These are phyloP conservation scores for Vicugna pacos DNA, from an alignment of 2,113 vertebrate species.

Conservation along the genomic window DNA sequence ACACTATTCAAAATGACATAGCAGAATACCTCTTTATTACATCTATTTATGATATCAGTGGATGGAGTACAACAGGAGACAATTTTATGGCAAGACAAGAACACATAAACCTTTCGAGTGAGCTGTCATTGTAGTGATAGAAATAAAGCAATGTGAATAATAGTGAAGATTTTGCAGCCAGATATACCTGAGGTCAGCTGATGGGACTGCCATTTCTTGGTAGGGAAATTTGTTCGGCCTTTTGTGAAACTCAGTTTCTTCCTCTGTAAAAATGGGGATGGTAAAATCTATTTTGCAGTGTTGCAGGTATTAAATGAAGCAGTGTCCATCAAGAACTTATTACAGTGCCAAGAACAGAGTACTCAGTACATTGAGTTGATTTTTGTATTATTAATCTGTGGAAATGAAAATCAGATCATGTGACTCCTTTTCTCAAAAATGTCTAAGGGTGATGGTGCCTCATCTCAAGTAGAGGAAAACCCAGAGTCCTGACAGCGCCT, in stretches of 20 bases:
- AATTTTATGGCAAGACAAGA: background rate
- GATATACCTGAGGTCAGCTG: background rate
- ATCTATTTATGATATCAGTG: background rate
- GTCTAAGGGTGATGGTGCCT: background rate
- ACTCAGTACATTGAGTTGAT: background rate
- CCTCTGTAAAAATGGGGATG: background rate
- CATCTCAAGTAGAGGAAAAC: background rate
- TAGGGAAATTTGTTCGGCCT: background rate
- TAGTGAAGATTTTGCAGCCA: background rate
- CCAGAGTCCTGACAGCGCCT: background rate
- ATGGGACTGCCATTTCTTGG: background rate
- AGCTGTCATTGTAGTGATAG: background rate
- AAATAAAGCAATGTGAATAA: background rate
- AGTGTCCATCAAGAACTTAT: background rate
- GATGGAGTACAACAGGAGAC: background rate
- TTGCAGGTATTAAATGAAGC: background rate
- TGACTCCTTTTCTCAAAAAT: background rate
- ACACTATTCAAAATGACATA: background rate
- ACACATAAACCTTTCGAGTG: slow-evolving; percentile 24
- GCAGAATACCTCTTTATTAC: slow-evolving; percentile 20
- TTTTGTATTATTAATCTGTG: background rate
- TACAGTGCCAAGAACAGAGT: background rate
- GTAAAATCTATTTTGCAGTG: background rate
- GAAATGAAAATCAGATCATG: background rate
- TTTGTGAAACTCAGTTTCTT: background rate